phyloP scores from a whole-genome alignment of 1,140 invertebrate species.

The Cyclina sinensis region DNA sequence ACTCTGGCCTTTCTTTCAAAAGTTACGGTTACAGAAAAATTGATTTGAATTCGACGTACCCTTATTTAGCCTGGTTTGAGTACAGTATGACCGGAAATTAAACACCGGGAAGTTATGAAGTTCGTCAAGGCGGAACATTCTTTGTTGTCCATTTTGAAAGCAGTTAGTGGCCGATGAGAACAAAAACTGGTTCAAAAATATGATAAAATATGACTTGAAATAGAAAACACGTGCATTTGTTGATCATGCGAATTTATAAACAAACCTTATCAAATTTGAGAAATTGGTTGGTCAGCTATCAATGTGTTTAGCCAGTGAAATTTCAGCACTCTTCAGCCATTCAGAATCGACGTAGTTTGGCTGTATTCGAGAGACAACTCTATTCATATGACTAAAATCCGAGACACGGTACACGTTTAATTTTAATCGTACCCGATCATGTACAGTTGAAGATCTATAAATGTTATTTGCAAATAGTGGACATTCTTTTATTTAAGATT shows the following conservation, averaged over 20 bases:
- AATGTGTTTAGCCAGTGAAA: slow-evolving; percentile 82
- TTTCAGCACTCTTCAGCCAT: slow-evolving; percentile 81
- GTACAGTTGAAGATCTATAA: no score
- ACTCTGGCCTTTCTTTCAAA: no score
- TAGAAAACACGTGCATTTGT: slow-evolving; percentile 77
- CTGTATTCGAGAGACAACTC: background rate
- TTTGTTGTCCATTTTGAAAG: slow-evolving; percentile 30
- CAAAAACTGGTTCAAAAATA: slow-evolving; percentile 17
- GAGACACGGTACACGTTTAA: background rate
- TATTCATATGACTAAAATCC: background rate
- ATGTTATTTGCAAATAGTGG: no score
- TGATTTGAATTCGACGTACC: no score
- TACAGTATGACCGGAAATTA: slow-evolving; percentile 44
- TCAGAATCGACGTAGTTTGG: slow-evolving; percentile 69
- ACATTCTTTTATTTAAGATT: no score
- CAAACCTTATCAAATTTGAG: slow-evolving; percentile 84
- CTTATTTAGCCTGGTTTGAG: no score
- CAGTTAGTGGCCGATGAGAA: background rate
- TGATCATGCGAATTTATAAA: slow-evolving; percentile 80
- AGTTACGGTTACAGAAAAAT: no score
- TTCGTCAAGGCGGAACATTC: slow-evolving; percentile 34
- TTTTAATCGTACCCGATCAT: no score
- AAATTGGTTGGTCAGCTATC: slow-evolving; percentile 85
- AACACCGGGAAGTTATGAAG: slow-evolving; percentile 13
- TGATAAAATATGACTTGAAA: slow-evolving; percentile 18